Evolutionary conservation across 2,888 invertebrate species (phyloP), one percentile per base, ranked within the genome.

Genomic region (Nasonia oneida): DNA sequence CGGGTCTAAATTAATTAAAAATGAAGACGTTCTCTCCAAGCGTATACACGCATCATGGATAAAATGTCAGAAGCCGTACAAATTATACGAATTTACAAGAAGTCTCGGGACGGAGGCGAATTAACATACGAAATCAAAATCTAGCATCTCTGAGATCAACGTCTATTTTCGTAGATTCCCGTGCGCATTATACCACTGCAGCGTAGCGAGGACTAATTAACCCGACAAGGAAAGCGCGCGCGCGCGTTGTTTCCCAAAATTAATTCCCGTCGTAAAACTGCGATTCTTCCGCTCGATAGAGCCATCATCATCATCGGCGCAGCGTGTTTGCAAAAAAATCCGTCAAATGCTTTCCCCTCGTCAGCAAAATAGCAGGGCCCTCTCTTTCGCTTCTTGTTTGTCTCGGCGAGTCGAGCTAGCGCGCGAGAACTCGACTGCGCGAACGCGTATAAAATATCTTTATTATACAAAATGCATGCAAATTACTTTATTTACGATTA

Each of bases 391-490:
- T 57, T 47, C 47, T 47, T 47, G 12, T 15, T 57, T 57, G 0
- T n/a, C 3, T n/a, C 18, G 15, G 3, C 14, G 14, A 18, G 80
- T 29, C 29, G 47, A 76, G 81, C 76, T 75, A 75, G 81, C 8
- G 57, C 57, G 47, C 47, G 47, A 61, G 71, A 61, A 70, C 18
- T 33, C 70, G 70, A 1, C 70, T 37, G 39, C 37, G 71, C 18
- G 18, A 33, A 2, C 89, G 89, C 90, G 86, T 89, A 89, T 90
- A 91, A 91, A 91, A 90, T 90, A 90, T 90, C 90, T 90, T 91
- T 91, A 91, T 92, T 90, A 90, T 89, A 91, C 90, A 90, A 91
- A 91, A 90, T 90, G 89, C 89, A 91, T 92, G 92, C 91, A 92
- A 91, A 91, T 92, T 90, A 90, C 90, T 90, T 91, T 91, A 90